Evolutionary conservation across 1,140 invertebrate species (phyloP), one percentile per base, ranked within the genome.

Genomic region (Formica selysi): DNA sequence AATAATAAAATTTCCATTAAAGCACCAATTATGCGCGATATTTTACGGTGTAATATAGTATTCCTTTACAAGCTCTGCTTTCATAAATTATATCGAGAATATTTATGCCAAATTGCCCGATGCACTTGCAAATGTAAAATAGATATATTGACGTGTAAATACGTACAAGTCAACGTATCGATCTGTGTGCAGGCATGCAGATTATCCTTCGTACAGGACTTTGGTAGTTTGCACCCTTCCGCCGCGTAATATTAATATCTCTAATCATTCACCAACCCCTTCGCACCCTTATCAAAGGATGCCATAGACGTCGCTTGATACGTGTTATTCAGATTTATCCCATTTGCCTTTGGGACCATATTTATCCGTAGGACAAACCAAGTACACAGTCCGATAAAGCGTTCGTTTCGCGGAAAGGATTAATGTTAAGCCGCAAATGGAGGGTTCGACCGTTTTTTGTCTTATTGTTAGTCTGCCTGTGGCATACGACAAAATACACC

Each of bases 181-280:
- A 70, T 36, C 71, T 71, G 76, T 26, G 71, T 59, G 51, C 38
- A 51, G 48, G 57, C 59, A 57, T 32, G 76, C 76, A 64, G 67
- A 87, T 89, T 88, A 59, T 84, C 88, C 89, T 89, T 86, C 62
- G 68, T 59, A 54, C 57, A 74, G 86, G 70, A 73, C 79, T 91
- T 86, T 41, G 76, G 83, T 91, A 90, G 87, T 92, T 89, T 90
- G 87, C 90, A 92, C 92, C 93, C 93, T 93, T 92, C 79, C 73
- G 67, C 59, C 48, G 71, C 78, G 88, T 87, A 87, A 93, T 95
- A 95, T 94, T 95, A 95, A 95, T 95, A 95, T 94, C 93, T 93
- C 93, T 94, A 95, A 95, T 95, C 94, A 95, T 94, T 95, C 94
- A 95, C 91, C 86, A 89, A 94, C 93, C 94, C 94, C 92, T 94